A percentile compares a stretch with the other conserved stretches of the same genome.
phyloP scores from a whole-genome alignment of 2,797 vertebrate species.

The Lagorchestes hirsutus region DNA sequence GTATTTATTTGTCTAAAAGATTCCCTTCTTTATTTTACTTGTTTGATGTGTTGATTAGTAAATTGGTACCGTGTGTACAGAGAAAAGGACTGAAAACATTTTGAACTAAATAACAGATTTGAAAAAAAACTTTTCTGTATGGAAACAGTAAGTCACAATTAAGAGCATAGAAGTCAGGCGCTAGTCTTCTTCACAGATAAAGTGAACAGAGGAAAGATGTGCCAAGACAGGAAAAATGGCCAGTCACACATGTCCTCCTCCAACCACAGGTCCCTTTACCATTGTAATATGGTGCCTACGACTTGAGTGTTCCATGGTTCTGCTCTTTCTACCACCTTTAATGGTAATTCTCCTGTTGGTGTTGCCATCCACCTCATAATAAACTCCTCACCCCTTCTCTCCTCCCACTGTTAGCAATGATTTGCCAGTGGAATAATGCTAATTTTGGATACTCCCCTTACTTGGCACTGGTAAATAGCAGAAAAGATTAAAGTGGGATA shows the following conservation, averaged over 20 bases:
- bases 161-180: neutral
- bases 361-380: neutral
- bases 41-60: neutral
- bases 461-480: slow-evolving; percentile 8
- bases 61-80: neutral
- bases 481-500: neutral
- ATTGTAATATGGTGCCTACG: neutral
- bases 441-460: neutral
- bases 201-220: neutral
- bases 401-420: neutral
- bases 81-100: slow-evolving; percentile 2
- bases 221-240: neutral
- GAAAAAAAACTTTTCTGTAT: neutral
- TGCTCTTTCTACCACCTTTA: slow-evolving; percentile 2
- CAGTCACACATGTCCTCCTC: neutral
- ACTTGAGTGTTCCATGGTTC: neutral
- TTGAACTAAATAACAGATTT: neutral
- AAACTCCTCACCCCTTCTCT: neutral
- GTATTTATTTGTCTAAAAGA: slow-evolving; percentile 27
- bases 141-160: slow-evolving; percentile 1
- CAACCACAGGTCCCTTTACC: neutral
- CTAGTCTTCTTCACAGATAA: neutral
- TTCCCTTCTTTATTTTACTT: neutral
- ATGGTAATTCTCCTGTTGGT: neutral
- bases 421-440: neutral